Evolutionary conservation across 2,797 vertebrate genomes (phyloP).

Genomic region (Okamejei kenojei): DNA sequence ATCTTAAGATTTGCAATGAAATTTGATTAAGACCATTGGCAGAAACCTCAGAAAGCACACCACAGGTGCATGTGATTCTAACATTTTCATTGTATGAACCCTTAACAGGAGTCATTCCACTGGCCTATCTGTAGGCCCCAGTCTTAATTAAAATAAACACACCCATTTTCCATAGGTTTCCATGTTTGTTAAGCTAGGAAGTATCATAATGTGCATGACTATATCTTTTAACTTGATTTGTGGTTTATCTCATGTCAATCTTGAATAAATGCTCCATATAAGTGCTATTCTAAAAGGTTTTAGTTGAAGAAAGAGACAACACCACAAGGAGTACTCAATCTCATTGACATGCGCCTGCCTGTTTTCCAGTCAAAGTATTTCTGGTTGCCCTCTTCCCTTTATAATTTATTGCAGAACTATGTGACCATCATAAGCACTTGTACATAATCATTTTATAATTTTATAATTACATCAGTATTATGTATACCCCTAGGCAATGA

Average conservation of each 20-base stretch:
- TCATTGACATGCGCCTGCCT: background rate
- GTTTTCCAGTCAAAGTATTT: background rate
- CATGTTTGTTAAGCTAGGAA: background rate
- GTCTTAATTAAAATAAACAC: background rate
- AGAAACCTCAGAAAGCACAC: too few species aligned
- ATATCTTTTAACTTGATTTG: background rate
- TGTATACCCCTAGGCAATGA: background rate
- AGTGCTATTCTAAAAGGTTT: background rate
- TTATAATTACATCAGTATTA: background rate
- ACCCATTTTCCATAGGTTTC: background rate
- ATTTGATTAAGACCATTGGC: too few species aligned
- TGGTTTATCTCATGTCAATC: background rate
- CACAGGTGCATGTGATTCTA: too few species aligned
- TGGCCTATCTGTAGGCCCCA: background rate
- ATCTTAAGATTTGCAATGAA: too few species aligned
- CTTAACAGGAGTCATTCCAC: too few species aligned
- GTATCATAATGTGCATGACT: background rate
- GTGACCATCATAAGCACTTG: background rate
- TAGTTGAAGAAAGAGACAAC: background rate
- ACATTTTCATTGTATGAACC: too few species aligned
- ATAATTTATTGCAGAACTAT: background rate
- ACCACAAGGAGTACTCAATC: background rate
- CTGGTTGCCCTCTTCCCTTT: background rate
- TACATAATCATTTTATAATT: background rate
- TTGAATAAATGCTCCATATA: background rate